Evolutionary conservation across 2,113 vertebrate species (phyloP), one percentile per base, ranked within the genome.

Genomic region (Equus przewalskii): DNA sequence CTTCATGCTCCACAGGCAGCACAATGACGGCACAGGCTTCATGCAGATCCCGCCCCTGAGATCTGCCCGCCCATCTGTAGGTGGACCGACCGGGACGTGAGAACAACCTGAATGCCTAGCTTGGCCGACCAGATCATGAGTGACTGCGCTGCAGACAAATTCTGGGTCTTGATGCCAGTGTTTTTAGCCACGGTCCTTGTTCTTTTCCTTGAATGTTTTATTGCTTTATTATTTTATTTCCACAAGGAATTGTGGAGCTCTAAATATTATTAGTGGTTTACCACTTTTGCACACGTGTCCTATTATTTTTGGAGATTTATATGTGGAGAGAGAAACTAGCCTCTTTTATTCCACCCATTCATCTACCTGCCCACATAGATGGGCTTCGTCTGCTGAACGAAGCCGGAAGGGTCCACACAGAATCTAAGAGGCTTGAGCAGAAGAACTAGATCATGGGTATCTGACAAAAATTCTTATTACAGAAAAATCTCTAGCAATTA

Each of bases 251-350:
- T 98, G 96, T 97, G 93, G 96, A 89, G 87, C 92, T 96, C 83
- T 97, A 97, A 96, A 91, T 98, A 87, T 96, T 96, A 97, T 93
- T 98, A 96, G 96, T 97, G 97, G 98, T 81, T 98, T 89, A 96
- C 97, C 96, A 96, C 93, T 96, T 96, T 91, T 80, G 87, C 65
- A 96, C 91, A 98, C 82, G 92, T 92, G 56, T 94, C 78, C 92
- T 97, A 96, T 98, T 97, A 97, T 96, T 96, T 97, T 95, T 96
- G 75, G 89, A 97, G 89, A 80, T 87, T 90, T 79, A 60, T 83
- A 81, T 94, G 18, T 87, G 69, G 54, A 76, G 83, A 94, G 85
- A 91, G 85, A 96, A 94, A 87, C n/a, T 91, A 67, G 83, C 81
- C 24, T 93, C 60, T 94, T 97, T 84, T 87, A 89, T 85, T 64